Conservation (phyloP, 2,797 vertebrate genomes). For the Epinephelus coioides region DNA sequence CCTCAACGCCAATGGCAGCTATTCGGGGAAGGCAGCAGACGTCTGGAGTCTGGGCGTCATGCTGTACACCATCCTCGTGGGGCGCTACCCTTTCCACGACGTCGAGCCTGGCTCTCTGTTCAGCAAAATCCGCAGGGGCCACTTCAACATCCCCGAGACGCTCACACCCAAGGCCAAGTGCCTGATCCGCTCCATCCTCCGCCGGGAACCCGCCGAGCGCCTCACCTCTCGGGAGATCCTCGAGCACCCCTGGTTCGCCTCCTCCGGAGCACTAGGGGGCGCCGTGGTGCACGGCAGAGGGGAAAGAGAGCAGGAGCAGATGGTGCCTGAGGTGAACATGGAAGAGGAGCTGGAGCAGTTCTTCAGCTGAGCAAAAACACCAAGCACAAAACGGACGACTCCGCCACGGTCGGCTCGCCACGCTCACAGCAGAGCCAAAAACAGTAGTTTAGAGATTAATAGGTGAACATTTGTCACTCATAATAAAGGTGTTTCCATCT, state of each 20-base stretch:
- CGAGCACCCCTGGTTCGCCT: conserved; percentile 97
- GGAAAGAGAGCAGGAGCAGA: conserved; percentile 94
- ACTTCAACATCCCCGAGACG: conserved; percentile 99
- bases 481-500: conserved; percentile 87
- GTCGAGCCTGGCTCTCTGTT: conserved; percentile 98
- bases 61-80: conserved; percentile 99
- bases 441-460: conserved; percentile 82
- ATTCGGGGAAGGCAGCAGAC: conserved; percentile 98
- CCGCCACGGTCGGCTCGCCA: conserved; percentile 71
- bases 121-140: conserved; percentile 98
- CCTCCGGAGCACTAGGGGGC: conserved; percentile 88
- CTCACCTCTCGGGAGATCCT: conserved; percentile 98
- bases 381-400: conserved; percentile 78
- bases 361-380: conserved; percentile 93
- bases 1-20: conserved; percentile 97
- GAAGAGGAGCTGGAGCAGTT: conserved; percentile 98
- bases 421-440: conserved; percentile 71
- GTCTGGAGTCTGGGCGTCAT: conserved; percentile 99
- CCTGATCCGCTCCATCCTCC: conserved; percentile 98
- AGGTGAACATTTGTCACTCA: conserved; percentile 87
- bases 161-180: conserved; percentile 99
- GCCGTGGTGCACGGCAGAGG: conserved; percentile 87
- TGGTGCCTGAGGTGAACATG: conserved; percentile 98
- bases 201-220: conserved; percentile 96
- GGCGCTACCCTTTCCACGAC: conserved; percentile 99